Base-by-base conservation (phyloP, 2,888 invertebrate species). In the Nineta flava region DNA sequence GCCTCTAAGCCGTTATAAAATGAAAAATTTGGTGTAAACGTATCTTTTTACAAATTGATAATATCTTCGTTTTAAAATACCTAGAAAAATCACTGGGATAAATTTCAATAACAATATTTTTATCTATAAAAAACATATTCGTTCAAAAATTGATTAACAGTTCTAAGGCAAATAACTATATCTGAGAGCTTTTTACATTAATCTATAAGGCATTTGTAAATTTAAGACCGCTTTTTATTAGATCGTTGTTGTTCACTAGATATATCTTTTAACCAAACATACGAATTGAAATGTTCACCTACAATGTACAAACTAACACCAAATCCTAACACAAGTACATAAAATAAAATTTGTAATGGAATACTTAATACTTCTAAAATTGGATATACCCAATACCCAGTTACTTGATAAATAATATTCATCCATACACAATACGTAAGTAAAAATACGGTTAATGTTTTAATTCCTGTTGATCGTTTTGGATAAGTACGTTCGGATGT, bases 351-450 rank as follows among this genome's bases (percentile, higher is more conserved):
- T 61, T 90, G 76, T 55, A 83, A 64, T 12, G 83, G 81, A 62
- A 80, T 70, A 60, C 81, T 77, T 43, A 96, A 68, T 1, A 90
- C 82, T 52, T 81, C 78, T 55, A 95, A 72, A 44, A 96, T 75
- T 0, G 94, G 94, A 64, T 96, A 96, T 0, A 93, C 92, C 95
- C 95, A 95, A 55, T 81, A 70, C 41, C 87, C 85, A 21, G 83
- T 79, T 55, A 76, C 75, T 54, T 74, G 73, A 61, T 83, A 81
- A 49, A 90, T 80, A 26, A 85, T 68, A 63, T 85, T 83, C 47
- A 88, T 68, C 93, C 93, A 93, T 40, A 79, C 58, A 53, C 87
- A 70, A 66, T 92, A 93, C 49, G 68, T 60, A 6, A 78, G 57
- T 76, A 85, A 81, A 60, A 91, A 85, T 2, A 65, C 57, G 21